Evolutionary conservation across 1,140 invertebrate genomes (phyloP), one percentile per base, ranked within the genome.

Genomic region (Scaptomyza graminum): DNA sequence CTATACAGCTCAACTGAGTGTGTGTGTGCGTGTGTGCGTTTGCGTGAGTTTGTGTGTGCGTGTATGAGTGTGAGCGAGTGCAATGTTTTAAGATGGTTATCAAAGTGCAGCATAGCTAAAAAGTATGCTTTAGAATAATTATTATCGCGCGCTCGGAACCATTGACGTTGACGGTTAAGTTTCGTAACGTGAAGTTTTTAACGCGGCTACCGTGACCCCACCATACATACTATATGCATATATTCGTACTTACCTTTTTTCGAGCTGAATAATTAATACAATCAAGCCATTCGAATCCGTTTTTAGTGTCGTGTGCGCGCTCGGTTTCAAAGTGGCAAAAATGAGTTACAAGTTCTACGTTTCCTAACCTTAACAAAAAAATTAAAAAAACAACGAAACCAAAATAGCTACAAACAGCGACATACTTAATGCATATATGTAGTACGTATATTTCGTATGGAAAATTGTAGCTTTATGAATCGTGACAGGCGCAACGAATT

Each of bases 181-280:
- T 73, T n/a, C 57, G 64, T 34, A 79, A 82, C 71, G 63, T 39
- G 43, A 80, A 87, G 74, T 84, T 82, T 80, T 80, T 85, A 77
- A 77, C 81, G 85, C 80, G 70, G 70, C 56, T 55, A 54, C 34
- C 50, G 49, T 62, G 39, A 47, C 55, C 64, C 25, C 62, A 66
- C 62, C 46, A 44, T 12, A 70, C n/a, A 52, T 16, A 54, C 2
- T 41, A 70, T 12, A 47, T 37, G 22, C 25, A 41, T 41, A 37
- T 25, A 51, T 61, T 57, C 37, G 28, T 52, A 63, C 44, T 37
- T 37, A 59, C 34, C 59, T 65, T 81, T 55, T 78, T 55, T 82
- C 73, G 67, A 72, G 73, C 83, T 87, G 83, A 87, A 87, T 87
- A 87, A 88, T 88, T 87, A 87, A 87, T 87, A 83, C 84, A 87